Evolutionary conservation across 1,140 invertebrate genomes (phyloP), one percentile per base, ranked within the genome.

Genomic region (Brachionus calyciflorus): DNA sequence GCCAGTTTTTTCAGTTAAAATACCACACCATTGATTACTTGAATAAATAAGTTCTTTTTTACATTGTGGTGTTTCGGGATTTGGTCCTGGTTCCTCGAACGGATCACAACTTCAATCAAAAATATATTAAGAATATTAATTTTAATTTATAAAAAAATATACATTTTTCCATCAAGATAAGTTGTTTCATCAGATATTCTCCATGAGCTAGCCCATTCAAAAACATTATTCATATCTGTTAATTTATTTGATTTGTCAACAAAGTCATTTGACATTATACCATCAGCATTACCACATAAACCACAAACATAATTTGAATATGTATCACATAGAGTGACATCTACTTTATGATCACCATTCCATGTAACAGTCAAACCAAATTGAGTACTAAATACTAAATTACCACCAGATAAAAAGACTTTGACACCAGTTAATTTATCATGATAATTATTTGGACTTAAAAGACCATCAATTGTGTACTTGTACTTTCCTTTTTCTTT

Each of bases 271-370:
- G 12, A 21, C 37, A 17, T 24, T 57, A 12, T 21, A 73, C 69
- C 69, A 55, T 73, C 69, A 40, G 69, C 69, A 40, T 73, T 73
- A 33, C 69, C 69, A 24, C 69, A 73, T 24, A 73, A 49, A 9
- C 69, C 69, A 17, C 69, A 73, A n/a, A 73, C 28, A 49, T 73
- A 37, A 21, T 73, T 55, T 21, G 46, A 17, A 55, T 73, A 73
- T 19, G 46, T 21, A 37, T 73, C n/a, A 55, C 69, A 73, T 24
- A 73, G 19, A 40, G 17, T 21, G 9, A 73, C 46, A 33, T 73
- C 17, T 40, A 33, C 69, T 12, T 30, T 37, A 51, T 73, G 46
- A 41, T 49, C 48, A 51, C 69, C 69, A 12, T 49, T 41, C 69
- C 69, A 73, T 12, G 21, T 14, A 5, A 73, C 17, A 51, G 69